Evolutionary conservation across 2,113 vertebrate species (phyloP).

Genomic region (Spermophilus dauricus): DNA sequence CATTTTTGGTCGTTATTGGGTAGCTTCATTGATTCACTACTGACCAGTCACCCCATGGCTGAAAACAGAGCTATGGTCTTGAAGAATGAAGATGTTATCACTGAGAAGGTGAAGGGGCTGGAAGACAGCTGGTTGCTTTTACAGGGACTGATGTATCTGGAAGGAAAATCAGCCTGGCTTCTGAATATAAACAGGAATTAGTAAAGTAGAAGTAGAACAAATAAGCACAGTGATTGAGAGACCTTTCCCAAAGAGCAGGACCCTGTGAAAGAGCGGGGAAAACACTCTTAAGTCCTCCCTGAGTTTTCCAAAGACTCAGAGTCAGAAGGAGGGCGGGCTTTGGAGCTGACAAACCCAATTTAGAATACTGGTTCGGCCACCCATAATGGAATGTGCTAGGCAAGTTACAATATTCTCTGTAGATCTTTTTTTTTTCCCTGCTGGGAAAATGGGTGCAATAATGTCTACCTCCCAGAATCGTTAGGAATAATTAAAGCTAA

Average conservation of each 20-base stretch:
- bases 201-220: conserved; percentile 59
- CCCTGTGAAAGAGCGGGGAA: neutral
- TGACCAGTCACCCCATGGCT: neutral
- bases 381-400: neutral
- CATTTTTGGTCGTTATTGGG: conserved; percentile 49
- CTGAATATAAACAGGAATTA: conserved; percentile 80
- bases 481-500: conserved; percentile 20
- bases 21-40: conserved; percentile 18
- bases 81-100: conserved; percentile 55
- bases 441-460: neutral
- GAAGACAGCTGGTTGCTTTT: conserved; percentile 74
- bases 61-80: conserved; percentile 40
- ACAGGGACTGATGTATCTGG: conserved; percentile 42
- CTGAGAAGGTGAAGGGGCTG: neutral
- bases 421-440: conserved; percentile 24
- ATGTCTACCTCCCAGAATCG: neutral
- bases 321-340: neutral
- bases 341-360: neutral
- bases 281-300: neutral
- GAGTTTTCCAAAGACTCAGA: neutral
- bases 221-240: conserved; percentile 52
- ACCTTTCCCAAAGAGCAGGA: conserved; percentile 3
- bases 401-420: conserved; percentile 9
- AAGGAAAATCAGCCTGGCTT: conserved; percentile 64
- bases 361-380: neutral